Conservation (phyloP, 2,797 vertebrate species). For the Aphelocoma californica region DNA sequence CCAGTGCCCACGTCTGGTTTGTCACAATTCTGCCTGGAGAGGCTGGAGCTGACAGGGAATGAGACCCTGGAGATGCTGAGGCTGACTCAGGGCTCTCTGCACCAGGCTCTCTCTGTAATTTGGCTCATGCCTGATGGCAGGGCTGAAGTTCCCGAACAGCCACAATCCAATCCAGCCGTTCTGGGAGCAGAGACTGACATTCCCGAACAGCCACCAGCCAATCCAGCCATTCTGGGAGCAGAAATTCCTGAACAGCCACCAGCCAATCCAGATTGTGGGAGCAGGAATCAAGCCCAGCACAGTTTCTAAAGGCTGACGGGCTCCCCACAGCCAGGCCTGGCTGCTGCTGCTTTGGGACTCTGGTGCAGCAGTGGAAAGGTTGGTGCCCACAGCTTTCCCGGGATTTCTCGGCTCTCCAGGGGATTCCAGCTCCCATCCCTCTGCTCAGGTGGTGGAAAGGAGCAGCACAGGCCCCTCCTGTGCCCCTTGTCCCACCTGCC, state of each 20-base stretch:
- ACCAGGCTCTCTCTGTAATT: not conserved
- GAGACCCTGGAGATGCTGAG: not conserved
- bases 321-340: not conserved
- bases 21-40: not conserved
- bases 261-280: not conserved
- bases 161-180: fast-evolving
- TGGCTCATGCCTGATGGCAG: not conserved
- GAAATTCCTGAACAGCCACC: no score
- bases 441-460: not conserved
- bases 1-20: not conserved
- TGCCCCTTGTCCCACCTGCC: not conserved
- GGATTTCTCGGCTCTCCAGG: not conserved
- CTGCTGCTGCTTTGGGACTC: not conserved
- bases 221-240: no score
- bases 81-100: conserved; percentile 8
- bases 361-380: not conserved
- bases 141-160: not conserved
- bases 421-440: not conserved
- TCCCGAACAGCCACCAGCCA: fast-evolving
- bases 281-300: not conserved
- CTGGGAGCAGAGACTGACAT: not conserved
- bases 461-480: not conserved
- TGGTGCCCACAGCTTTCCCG: not conserved
- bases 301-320: not conserved
- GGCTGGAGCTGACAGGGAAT: not conserved